Conservation (phyloP, 2,888 invertebrate genomes). For the Cryptus viduatorius region DNA sequence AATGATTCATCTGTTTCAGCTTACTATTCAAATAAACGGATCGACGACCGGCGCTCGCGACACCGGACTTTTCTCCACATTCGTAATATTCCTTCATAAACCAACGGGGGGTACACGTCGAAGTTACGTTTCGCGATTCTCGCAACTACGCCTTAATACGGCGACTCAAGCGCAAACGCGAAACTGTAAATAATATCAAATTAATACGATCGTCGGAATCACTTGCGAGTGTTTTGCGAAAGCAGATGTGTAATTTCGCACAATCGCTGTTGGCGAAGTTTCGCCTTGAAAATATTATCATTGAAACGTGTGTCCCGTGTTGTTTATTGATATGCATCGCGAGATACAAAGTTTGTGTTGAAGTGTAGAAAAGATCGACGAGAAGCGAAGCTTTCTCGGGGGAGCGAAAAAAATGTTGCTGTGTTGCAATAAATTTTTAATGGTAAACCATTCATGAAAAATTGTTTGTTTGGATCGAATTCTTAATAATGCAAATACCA, state of each 20-base stretch:
- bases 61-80: slow-evolving; percentile 43
- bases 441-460: background rate
- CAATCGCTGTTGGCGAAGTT: slow-evolving; percentile 14
- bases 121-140: slow-evolving; percentile 44
- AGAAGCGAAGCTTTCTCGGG: slow-evolving; percentile 28
- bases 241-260: background rate
- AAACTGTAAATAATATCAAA: slow-evolving; percentile 34
- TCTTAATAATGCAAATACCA: background rate
- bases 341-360: slow-evolving; percentile 55
- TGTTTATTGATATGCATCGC: slow-evolving; percentile 65
- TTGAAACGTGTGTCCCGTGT: slow-evolving; percentile 41
- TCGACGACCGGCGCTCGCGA: slow-evolving; percentile 27
- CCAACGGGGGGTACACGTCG: slow-evolving; percentile 16
- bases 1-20: slow-evolving; percentile 84
- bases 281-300: slow-evolving; percentile 22
- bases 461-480: background rate
- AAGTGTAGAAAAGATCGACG: slow-evolving; percentile 39
- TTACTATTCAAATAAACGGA: slow-evolving; percentile 86
- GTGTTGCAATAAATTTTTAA: slow-evolving; percentile 58
- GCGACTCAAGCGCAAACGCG: slow-evolving; percentile 20
- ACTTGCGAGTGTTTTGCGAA: slow-evolving; percentile 3
- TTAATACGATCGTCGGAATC: slow-evolving; percentile 12
- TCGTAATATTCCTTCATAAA: slow-evolving; percentile 44
- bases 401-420: slow-evolving; percentile 11
- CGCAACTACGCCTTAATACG: background rate